These are phyloP conservation scores for Aphidius ervi DNA, from an alignment of 1,140 invertebrate species.

Conservation along the genomic window DNA sequence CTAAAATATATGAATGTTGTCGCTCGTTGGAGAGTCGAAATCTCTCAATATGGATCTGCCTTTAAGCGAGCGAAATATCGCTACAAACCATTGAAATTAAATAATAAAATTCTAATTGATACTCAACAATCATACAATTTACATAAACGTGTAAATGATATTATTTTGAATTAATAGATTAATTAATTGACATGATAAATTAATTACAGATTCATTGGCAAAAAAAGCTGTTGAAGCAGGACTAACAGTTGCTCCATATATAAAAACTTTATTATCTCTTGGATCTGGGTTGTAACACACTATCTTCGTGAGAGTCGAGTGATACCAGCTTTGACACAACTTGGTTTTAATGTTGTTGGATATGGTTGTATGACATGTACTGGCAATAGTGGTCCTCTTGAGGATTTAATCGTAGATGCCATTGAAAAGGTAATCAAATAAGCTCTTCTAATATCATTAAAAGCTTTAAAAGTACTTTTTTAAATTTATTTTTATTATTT, in stretches of 20 bases:
- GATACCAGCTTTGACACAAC: conserved; percentile 75
- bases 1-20: too few relatives aligned
- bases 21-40: too few relatives aligned
- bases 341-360: conserved; percentile 93
- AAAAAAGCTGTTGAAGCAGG: conserved; percentile 94
- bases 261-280: conserved; percentile 95
- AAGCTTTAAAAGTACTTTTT: conserved; percentile 11
- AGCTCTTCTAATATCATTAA: not conserved
- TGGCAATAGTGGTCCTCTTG: conserved; percentile 92
- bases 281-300: conserved; percentile 98
- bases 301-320: conserved; percentile 89
- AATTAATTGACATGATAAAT: too few relatives aligned
- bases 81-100: too few relatives aligned
- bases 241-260: conserved; percentile 82
- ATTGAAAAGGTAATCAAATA: conserved; percentile 77
- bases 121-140: too few relatives aligned
- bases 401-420: conserved; percentile 83
- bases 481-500: conserved; percentile 18
- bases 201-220: conserved; percentile 73
- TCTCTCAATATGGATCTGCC: too few relatives aligned
- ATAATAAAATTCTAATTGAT: too few relatives aligned
- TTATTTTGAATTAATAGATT: not conserved
- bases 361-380: conserved; percentile 99
- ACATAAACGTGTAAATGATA: too few relatives aligned
- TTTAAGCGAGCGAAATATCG: too few relatives aligned